Conservation (phyloP, 1,140 invertebrate species). For the Liolophura sinensis region DNA sequence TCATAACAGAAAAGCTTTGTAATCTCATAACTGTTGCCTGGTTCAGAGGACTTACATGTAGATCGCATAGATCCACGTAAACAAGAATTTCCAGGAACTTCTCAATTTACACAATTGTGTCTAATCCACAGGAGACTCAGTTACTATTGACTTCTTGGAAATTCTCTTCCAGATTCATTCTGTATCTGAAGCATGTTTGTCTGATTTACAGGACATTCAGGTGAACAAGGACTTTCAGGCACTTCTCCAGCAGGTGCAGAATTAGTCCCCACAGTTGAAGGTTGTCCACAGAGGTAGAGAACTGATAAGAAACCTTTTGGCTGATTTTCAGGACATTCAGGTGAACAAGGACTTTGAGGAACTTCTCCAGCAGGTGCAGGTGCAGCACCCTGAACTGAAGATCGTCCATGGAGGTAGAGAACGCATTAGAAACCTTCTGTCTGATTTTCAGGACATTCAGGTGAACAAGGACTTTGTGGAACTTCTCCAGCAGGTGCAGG, state of each 20-base stretch:
- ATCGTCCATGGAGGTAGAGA: too few relatives aligned
- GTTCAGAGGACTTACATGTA: too few relatives aligned
- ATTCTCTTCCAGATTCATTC: too few relatives aligned
- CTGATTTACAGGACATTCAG: conserved; percentile 46
- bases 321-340: conserved; percentile 47
- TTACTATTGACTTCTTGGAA: too few relatives aligned
- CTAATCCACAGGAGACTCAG: too few relatives aligned
- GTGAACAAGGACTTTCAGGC: conserved; percentile 57
- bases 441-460: conserved; percentile 47
- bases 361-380: conserved; percentile 46
- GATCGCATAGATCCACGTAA: too few relatives aligned
- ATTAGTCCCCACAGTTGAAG: conserved; percentile 44
- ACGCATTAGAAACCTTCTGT: too few relatives aligned
- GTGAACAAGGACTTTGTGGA: conserved; percentile 57
- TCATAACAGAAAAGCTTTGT: too few relatives aligned
- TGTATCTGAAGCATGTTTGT: too few relatives aligned
- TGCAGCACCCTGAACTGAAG: conserved; percentile 44
- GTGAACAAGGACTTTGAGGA: conserved; percentile 57
- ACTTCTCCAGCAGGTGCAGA: conserved; percentile 47
- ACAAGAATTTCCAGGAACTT: too few relatives aligned
- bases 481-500: conserved; percentile 46
- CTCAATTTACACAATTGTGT: too few relatives aligned
- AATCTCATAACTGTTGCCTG: too few relatives aligned
- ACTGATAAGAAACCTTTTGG: conserved; percentile 32
- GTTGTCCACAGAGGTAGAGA: conserved; percentile 44